Evolutionary conservation across 2,888 invertebrate genomes (phyloP), one percentile per base, ranked within the genome.

Genomic region (Ceriagrion tenellum): DNA sequence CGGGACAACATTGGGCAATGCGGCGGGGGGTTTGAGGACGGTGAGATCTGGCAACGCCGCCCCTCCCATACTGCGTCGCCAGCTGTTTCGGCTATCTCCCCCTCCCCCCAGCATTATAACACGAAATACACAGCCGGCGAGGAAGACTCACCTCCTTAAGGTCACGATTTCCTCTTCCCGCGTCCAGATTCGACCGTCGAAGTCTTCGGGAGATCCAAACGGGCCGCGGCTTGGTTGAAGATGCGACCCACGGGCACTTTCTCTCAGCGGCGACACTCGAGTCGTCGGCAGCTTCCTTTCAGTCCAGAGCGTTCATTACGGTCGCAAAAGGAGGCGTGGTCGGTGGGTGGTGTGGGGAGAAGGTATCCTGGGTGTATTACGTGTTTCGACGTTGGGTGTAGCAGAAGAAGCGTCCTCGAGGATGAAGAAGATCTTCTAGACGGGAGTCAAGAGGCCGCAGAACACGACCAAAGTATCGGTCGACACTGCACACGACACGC

Each of bases 71-170:
- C 30, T 30, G 35, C 16, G 30, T 35, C 81, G 12, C 40, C 93
- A 74, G 93, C 93, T 93, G 93, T 93, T 93, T 89, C 55, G 91
- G 63, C 90, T 56, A 35, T 13, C 35, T n/a, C 69, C 59, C 59
- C 16, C 59, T 69, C 23, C 10, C 0, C n/a, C 69, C 13, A 12
- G 69, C 20, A 2, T 12, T 20, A 16, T 35, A n/a, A n/a, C n/a
- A n/a, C n/a, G 81, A 18, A 81, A 18, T 69, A 23, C n/a, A 69
- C 40, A 40, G 10, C 26, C 47, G 47, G 93, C 47, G 35, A 91
- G 47, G 74, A 93, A 93, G 47, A 93, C 63, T 89, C 55, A 55
- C 89, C 23, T 26, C 55, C 55, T 47, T 26, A 35, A 47, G 89
- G 89, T 69, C 93, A 93, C 93, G 91, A 59, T 40, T 69, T 93